Percentiles rank a stretch among this genome's conserved stretches.
phyloP scores from a whole-genome alignment of 2,797 vertebrate genomes.

The Sylvilagus floridanus region DNA sequence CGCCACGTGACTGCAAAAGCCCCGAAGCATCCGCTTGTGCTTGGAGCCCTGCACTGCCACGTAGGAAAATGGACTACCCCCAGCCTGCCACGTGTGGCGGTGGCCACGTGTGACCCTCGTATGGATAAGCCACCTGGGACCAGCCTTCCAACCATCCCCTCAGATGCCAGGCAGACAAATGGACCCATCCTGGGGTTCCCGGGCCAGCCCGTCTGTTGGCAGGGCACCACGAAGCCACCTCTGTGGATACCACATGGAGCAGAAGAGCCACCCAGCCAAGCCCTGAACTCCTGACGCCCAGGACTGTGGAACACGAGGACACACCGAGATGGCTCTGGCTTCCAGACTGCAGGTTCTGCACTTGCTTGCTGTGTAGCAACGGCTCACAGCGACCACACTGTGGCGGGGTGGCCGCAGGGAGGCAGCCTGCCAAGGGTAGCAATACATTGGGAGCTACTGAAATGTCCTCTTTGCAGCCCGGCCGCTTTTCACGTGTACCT shows the following conservation, averaged over 20 bases:
- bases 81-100: background rate
- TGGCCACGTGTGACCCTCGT: background rate
- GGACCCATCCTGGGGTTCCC: too few species aligned
- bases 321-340: background rate
- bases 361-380: accelerated
- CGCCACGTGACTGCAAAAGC: background rate
- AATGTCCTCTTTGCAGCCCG: background rate
- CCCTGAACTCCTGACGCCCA: background rate
- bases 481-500: too few species aligned
- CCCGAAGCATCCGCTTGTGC: background rate
- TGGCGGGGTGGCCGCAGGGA: background rate
- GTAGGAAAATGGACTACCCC: background rate
- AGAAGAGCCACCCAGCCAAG: background rate
- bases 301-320: background rate
- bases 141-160: background rate
- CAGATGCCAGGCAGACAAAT: background rate
- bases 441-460: accelerated
- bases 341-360: background rate
- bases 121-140: background rate
- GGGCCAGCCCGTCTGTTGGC: background rate
- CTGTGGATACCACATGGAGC: background rate
- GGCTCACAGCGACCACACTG: background rate
- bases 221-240: background rate
- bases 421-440: background rate
- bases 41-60: background rate